Conservation (phyloP, 2,113 vertebrate genomes). For the Sceloporus tristichus region DNA sequence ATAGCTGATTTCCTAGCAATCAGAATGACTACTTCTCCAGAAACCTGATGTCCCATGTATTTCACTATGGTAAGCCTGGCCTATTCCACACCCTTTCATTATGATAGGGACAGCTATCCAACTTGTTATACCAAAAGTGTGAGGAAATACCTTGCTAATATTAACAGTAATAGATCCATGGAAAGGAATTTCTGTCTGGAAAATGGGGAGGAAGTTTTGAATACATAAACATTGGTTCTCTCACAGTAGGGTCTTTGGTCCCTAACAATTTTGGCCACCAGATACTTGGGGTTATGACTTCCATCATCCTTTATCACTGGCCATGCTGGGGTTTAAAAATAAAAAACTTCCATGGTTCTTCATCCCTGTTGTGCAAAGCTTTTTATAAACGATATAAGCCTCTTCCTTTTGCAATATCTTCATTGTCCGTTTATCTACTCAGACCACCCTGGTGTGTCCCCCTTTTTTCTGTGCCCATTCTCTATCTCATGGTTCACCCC, state of each 20-base stretch:
- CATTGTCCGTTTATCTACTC: not conserved
- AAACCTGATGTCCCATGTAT: not conserved
- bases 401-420: not conserved
- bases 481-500: not conserved
- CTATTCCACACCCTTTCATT: too few species aligned
- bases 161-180: not conserved
- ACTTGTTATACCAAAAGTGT: too few species aligned
- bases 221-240: not conserved
- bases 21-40: too few species aligned
- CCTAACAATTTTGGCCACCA: too few species aligned
- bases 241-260: not conserved
- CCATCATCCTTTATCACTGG: too few species aligned
- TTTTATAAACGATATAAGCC: not conserved
- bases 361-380: not conserved
- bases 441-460: not conserved
- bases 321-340: too few species aligned
- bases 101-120: too few species aligned
- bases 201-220: not conserved
- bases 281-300: too few species aligned
- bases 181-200: not conserved
- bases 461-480: not conserved
- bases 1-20: not conserved
- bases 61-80: too few species aligned
- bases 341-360: too few species aligned
- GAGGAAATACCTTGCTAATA: not conserved